Conservation (phyloP, 1,140 invertebrate species). For the Hypothenemus hampei region DNA sequence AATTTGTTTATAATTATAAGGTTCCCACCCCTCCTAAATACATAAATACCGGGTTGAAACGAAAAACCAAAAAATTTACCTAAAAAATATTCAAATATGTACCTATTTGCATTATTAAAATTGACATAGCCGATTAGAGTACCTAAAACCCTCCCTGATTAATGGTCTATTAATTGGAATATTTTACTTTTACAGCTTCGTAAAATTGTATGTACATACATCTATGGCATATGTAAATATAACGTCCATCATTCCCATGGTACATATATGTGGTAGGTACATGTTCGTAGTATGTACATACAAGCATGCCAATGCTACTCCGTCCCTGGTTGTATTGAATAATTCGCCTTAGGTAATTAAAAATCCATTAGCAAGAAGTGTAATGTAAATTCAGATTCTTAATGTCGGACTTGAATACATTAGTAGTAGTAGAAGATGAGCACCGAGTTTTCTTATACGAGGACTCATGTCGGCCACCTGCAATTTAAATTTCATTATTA, state of each 20-base stretch:
- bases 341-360: slow-evolving; percentile 42
- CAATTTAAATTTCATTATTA: neutral
- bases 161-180: too few species aligned
- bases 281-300: too few species aligned
- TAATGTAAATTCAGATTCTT: slow-evolving; percentile 41
- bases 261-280: too few species aligned
- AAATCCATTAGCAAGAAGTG: slow-evolving; percentile 42
- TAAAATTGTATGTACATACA: too few species aligned
- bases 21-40: slow-evolving; percentile 25
- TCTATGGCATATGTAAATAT: too few species aligned
- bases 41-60: slow-evolving; percentile 25
- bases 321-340: slow-evolving; percentile 21
- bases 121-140: neutral
- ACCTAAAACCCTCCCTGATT: too few species aligned
- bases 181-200: too few species aligned
- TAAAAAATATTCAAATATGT: neutral
- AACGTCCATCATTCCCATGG: too few species aligned
- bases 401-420: slow-evolving; percentile 36
- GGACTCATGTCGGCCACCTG: slow-evolving; percentile 7
- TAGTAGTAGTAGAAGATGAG: slow-evolving; percentile 27
- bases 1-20: slow-evolving; percentile 32
- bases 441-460: slow-evolving; percentile 9
- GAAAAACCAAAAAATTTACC: slow-evolving; percentile 12
- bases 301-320: too few species aligned
- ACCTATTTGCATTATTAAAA: neutral